phyloP scores from a whole-genome alignment of 1,140 invertebrate genomes.

The Eriocheir sinensis region DNA sequence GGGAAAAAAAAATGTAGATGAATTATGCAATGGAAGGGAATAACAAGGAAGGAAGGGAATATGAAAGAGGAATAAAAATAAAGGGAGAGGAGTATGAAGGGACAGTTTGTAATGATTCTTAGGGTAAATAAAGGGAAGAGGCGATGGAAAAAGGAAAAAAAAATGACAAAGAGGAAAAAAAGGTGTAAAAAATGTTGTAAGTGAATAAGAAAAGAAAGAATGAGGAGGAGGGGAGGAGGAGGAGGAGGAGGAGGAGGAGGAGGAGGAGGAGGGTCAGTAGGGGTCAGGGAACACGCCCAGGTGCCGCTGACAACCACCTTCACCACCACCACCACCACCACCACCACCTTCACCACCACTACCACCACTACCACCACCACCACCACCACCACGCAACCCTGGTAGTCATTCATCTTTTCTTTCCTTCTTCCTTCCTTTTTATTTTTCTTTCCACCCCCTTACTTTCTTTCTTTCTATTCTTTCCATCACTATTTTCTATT shows the following conservation, averaged over 20 bases:
- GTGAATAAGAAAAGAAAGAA: no score
- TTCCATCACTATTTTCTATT: neutral
- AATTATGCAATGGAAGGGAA: neutral
- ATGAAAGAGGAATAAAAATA: neutral
- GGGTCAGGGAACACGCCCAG: slow-evolving; percentile 38
- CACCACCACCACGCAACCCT: slow-evolving; percentile 22
- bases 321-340: slow-evolving; percentile 18
- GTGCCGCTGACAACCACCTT: slow-evolving; percentile 19
- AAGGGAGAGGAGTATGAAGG: neutral
- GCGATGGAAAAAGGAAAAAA: no score
- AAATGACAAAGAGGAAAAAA: no score
- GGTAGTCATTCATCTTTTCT: neutral
- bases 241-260: neutral
- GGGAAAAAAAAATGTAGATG: neutral
- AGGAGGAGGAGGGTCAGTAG: neutral
- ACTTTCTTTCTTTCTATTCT: neutral
- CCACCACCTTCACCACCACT: slow-evolving; percentile 5
- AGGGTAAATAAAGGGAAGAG: no score
- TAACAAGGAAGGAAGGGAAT: neutral
- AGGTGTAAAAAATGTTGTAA: no score
- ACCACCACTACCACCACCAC: slow-evolving; percentile 24
- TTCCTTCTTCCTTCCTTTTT: neutral
- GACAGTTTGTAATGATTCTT: no score
- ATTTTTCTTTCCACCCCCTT: neutral
- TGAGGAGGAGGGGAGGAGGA: neutral